These are phyloP conservation scores for Tamandua tetradactyla DNA, from an alignment of 2,797 vertebrate species.

Conservation along the genomic window DNA sequence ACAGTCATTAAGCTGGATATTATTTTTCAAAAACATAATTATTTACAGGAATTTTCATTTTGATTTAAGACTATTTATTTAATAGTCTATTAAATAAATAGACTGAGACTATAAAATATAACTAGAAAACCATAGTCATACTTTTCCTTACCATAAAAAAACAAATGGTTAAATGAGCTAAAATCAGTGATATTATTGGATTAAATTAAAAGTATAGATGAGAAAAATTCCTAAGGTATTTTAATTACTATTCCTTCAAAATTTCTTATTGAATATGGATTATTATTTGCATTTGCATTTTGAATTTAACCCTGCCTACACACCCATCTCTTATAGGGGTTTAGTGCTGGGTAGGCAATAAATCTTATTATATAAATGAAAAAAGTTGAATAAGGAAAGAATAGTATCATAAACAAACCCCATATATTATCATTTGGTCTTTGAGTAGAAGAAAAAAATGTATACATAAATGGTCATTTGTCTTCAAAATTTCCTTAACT, in stretches of 20 bases:
- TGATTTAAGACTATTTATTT: too few species aligned
- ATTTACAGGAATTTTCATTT: not conserved
- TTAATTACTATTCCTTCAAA: not conserved
- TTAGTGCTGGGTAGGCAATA: not conserved
- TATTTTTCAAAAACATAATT: not conserved
- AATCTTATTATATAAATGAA: not conserved
- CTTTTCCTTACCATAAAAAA: not conserved
- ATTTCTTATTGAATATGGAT: not conserved
- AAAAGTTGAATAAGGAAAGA: not conserved
- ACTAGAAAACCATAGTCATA: not conserved
- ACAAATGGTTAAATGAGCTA: not conserved
- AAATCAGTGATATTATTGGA: not conserved
- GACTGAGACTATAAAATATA: not conserved
- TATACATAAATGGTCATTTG: slow-evolving; percentile 1
- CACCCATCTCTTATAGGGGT: not conserved
- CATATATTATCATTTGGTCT: not conserved
- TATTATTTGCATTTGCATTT: slow-evolving; percentile 14
- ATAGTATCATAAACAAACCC: not conserved
- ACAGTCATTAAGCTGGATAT: not conserved
- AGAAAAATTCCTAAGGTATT: not conserved
- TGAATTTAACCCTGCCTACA: not conserved
- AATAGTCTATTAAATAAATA: too few species aligned
- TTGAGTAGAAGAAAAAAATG: slow-evolving; percentile 4
- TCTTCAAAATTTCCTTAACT: not conserved
- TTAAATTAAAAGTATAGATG: not conserved